Percentiles rank a stretch among this genome's conserved stretches.
phyloP scores from a whole-genome alignment of 2,797 vertebrate genomes.

The Crossoptilon crossoptilon region DNA sequence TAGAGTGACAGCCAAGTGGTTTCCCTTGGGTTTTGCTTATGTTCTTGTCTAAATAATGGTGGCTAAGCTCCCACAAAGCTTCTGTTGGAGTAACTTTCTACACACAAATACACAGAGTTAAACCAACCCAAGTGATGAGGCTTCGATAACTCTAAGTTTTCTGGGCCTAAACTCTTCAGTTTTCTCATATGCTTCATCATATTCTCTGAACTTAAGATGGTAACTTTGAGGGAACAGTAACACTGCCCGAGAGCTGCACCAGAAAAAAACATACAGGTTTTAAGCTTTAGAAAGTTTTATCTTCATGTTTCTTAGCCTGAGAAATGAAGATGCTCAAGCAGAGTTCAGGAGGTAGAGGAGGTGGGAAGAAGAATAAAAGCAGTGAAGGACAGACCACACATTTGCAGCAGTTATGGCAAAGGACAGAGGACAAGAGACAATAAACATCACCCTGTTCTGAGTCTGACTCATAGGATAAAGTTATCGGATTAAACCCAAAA shows the following conservation, averaged over 20 bases:
- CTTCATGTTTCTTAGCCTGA: not conserved
- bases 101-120: not conserved
- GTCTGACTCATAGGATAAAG: accelerated
- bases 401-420: accelerated
- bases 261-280: accelerated
- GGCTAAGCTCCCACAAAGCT: slow-evolving; percentile 11
- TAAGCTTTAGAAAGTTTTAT: not conserved
- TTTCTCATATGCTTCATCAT: not conserved
- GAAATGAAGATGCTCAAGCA: not conserved
- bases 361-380: not conserved
- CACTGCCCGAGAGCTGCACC: not conserved
- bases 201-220: not conserved
- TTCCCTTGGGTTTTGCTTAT: not conserved
- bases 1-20: not conserved
- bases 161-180: not conserved
- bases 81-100: not conserved
- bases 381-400: not conserved
- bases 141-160: not conserved
- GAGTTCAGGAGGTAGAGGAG: not conserved
- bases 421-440: not conserved
- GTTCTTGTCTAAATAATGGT: slow-evolving; percentile 34
- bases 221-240: not conserved
- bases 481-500: not conserved
- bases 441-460: not conserved
- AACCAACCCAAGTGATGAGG: not conserved